phyloP scores from a whole-genome alignment of 2,888 invertebrate genomes.

The Drymonia ruficornis region DNA sequence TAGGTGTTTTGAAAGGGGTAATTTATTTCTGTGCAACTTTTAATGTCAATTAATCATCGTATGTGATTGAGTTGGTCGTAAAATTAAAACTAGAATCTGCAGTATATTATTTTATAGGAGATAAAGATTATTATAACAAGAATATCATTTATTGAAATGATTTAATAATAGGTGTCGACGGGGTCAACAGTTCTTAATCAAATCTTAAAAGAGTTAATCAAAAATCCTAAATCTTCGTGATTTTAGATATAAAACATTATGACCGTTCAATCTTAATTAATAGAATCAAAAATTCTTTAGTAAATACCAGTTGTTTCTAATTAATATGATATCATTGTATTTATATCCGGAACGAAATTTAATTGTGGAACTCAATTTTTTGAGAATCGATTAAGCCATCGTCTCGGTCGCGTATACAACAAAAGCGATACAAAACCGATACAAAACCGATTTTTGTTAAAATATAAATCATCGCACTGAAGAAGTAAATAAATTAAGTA shows the following conservation, averaged over 20 bases:
- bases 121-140: no score
- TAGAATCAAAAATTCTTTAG: no score
- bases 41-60: not conserved
- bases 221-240: no score
- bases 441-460: conserved; percentile 12
- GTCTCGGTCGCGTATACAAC: conserved; percentile 9
- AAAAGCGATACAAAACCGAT: conserved; percentile 12
- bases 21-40: not conserved
- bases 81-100: conserved; percentile 1
- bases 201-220: no score
- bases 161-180: no score
- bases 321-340: conserved; percentile 1
- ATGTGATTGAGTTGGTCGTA: conserved; percentile 10
- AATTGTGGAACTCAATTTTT: not conserved
- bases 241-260: no score
- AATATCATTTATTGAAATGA: no score
- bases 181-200: no score
- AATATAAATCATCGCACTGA: not conserved
- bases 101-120: not conserved
- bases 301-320: not conserved
- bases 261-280: no score
- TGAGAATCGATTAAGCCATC: conserved; percentile 5
- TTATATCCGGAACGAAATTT: not conserved
- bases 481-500: conserved; percentile 1
- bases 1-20: not conserved